phyloP scores from a whole-genome alignment of 2,113 vertebrate genomes.

The Corythoichthys haematopterus region DNA sequence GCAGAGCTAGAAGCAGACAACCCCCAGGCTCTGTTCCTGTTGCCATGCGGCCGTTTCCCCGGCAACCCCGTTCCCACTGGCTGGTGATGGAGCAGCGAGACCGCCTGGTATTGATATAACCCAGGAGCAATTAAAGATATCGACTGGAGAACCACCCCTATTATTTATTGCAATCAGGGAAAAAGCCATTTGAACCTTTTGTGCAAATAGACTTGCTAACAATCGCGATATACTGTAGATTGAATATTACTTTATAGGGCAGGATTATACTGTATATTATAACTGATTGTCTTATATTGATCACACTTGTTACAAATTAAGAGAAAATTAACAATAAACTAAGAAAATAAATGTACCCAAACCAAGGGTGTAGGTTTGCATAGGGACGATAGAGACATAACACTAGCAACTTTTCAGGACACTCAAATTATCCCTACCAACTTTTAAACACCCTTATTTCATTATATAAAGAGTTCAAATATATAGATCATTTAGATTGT shows the following conservation, averaged over 20 bases:
- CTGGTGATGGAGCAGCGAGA: constrained; percentile 75
- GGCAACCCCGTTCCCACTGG: constrained; percentile 87
- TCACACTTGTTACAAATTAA: neutral
- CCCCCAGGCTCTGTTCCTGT: constrained; percentile 91
- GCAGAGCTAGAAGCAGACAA: constrained; percentile 80
- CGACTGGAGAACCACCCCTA: constrained; percentile 41
- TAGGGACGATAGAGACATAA: no score
- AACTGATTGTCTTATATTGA: neutral
- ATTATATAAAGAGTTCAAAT: no score
- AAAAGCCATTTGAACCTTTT: constrained; percentile 27
- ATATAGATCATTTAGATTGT: no score
- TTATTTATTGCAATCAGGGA: constrained; percentile 37
- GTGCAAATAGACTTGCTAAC: constrained; percentile 23
- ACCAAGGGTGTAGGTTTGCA: no score
- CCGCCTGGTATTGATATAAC: constrained; percentile 65
- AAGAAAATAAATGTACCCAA: neutral
- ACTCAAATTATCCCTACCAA: no score
- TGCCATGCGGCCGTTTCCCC: constrained; percentile 98
- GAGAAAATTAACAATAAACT: neutral
- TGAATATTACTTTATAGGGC: constrained; percentile 11
- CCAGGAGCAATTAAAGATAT: constrained; percentile 67
- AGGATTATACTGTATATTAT: neutral
- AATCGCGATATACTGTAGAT: constrained; percentile 22
- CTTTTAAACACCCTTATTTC: no score
- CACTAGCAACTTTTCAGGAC: no score